phyloP scores from a whole-genome alignment of 2,113 vertebrate genomes.

The Thermophis baileyi region DNA sequence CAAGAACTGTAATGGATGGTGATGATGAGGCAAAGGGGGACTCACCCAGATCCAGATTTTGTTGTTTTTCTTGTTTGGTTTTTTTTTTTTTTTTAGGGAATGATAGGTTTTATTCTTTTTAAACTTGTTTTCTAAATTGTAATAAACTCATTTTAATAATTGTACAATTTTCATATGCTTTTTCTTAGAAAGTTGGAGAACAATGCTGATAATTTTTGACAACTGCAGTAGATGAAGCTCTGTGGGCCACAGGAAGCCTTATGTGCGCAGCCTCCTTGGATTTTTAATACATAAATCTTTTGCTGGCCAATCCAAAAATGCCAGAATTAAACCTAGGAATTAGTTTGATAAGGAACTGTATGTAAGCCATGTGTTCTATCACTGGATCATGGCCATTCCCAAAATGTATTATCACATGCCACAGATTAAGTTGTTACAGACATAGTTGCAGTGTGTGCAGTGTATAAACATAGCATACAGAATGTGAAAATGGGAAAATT shows the following conservation, averaged over 20 bases:
- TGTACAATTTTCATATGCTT: neutral
- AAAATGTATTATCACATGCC: neutral
- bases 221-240: neutral
- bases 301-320: neutral
- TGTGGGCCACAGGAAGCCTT: neutral
- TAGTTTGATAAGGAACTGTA: neutral
- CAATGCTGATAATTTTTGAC: neutral
- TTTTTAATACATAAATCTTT: neutral
- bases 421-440: neutral
- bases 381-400: neutral
- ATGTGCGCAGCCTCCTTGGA: neutral
- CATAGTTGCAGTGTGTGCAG: neutral
- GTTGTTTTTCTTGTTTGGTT: neutral
- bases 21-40: neutral
- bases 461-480: neutral
- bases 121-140: neutral
- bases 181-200: neutral
- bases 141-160: neutral
- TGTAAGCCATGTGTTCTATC: neutral
- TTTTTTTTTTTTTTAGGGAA: neutral
- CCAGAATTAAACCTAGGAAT: neutral
- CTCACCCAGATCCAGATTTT: neutral
- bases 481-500: neutral
- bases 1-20: neutral
- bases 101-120: neutral